Percentiles rank a stretch among this genome's conserved stretches.
Evolutionary conservation across 2,888 invertebrate species (phyloP).

Genomic region (Plebejus melissa): DNA sequence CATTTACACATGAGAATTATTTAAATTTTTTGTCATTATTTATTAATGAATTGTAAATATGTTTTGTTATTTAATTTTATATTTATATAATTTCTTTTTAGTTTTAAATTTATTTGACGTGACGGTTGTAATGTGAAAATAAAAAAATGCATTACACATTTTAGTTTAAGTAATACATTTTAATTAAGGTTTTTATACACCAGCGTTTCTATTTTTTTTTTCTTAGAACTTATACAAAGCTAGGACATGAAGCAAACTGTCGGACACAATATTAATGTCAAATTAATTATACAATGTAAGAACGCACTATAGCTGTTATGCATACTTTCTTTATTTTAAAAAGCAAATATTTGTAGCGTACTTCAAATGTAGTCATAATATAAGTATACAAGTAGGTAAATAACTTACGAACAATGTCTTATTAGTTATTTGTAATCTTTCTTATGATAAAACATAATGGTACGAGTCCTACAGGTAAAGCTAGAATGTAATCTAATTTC

Average conservation of each 20-base stretch:
- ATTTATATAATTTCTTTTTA: conserved; percentile 58
- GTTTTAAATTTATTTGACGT: conserved; percentile 47
- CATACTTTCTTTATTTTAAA: conserved; percentile 37
- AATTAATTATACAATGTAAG: conserved; percentile 7
- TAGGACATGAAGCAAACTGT: background rate
- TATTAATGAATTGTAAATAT: conserved; percentile 76
- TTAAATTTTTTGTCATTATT: conserved; percentile 65
- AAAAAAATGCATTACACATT: conserved; percentile 40
- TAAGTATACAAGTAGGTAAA: conserved; percentile 66
- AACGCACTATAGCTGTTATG: background rate
- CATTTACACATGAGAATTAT: conserved; percentile 46
- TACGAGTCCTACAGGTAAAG: conserved; percentile 41
- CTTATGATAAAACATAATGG: conserved; percentile 43
- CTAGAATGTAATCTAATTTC: conserved; percentile 4
- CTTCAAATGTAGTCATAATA: conserved; percentile 66
- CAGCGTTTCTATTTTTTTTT: background rate
- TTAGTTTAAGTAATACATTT: conserved; percentile 9
- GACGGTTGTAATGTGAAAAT: conserved; percentile 38
- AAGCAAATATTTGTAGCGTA: conserved; percentile 47
- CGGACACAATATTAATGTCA: background rate
- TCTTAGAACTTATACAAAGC: background rate
- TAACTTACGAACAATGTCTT: conserved; percentile 58
- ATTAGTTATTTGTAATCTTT: conserved; percentile 60
- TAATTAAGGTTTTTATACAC: background rate
- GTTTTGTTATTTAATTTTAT: conserved; percentile 78